These are phyloP conservation scores for Neodon shergylaensis DNA, from an alignment of 2,113 vertebrate genomes.

Conservation along the genomic window DNA sequence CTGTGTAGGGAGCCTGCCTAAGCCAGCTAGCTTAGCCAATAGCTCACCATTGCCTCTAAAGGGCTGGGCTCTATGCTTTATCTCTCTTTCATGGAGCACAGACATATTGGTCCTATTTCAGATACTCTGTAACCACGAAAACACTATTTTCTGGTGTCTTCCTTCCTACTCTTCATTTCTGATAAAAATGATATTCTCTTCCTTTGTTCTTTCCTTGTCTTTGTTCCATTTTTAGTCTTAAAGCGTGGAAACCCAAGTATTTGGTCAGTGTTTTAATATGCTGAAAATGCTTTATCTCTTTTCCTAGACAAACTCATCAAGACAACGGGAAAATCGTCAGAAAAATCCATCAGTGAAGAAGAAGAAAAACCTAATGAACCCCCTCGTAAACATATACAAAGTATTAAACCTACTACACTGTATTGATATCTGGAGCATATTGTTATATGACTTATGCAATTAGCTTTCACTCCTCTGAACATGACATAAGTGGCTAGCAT, in stretches of 20 bases:
- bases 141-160: neutral
- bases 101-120: neutral
- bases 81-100: neutral
- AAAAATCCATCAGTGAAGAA: neutral
- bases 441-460: conserved; percentile 45
- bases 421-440: conserved; percentile 64
- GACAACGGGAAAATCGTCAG: neutral
- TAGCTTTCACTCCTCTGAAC: conserved; percentile 35
- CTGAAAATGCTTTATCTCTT: conserved; percentile 56
- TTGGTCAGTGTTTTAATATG: conserved; percentile 19
- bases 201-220: neutral
- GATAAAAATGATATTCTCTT: conserved; percentile 20
- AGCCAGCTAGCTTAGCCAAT: neutral
- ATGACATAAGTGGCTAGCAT: conserved; percentile 33
- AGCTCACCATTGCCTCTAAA: neutral
- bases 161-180: neutral
- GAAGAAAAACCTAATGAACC: neutral
- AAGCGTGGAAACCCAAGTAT: neutral
- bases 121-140: neutral
- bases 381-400: neutral
- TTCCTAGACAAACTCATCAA: conserved; percentile 48
- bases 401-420: conserved; percentile 66
- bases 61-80: neutral
- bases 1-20: neutral
- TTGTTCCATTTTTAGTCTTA: conserved; percentile 1